Conservation (phyloP, 2,888 invertebrate species). For the Sphaeridia pumilis region DNA sequence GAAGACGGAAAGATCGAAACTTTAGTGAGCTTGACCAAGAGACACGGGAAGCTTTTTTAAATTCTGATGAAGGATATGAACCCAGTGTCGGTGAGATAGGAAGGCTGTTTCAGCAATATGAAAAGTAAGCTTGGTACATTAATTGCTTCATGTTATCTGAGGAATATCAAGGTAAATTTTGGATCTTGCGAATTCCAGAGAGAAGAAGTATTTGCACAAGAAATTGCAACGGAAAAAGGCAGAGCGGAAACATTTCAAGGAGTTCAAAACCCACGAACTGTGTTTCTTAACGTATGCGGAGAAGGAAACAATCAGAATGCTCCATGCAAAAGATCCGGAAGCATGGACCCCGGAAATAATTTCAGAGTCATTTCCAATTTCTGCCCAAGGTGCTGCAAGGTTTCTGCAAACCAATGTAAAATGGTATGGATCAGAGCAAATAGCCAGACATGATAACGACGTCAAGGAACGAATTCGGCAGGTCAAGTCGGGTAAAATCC, state of each 20-base stretch:
- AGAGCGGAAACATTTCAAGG: conserved; percentile 21
- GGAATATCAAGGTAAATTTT: no score
- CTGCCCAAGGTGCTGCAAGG: conserved; percentile 44
- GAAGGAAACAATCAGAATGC: conserved; percentile 65
- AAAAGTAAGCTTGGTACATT: background rate
- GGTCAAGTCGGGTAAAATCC: conserved; percentile 25
- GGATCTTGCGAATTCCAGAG: no score
- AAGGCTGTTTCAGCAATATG: background rate
- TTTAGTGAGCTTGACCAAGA: background rate
- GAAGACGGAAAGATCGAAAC: background rate
- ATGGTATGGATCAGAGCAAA: conserved; percentile 12
- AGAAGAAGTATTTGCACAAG: no score
- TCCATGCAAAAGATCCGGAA: conserved; percentile 54
- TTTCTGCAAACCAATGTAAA: conserved; percentile 14
- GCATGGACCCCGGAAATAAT: conserved; percentile 67
- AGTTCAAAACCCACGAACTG: conserved; percentile 10
- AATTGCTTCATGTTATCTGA: no score
- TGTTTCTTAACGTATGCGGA: conserved; percentile 73
- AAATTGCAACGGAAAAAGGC: conserved; percentile 11
- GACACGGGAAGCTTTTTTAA: background rate
- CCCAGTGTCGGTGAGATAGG: background rate
- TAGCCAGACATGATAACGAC: conserved; percentile 20
- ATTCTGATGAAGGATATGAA: conserved; percentile 5
- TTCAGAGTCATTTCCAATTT: conserved; percentile 72
- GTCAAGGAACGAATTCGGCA: conserved; percentile 15